Evolutionary conservation across 2,797 vertebrate species (phyloP).

Genomic region (Aphelocoma californica): DNA sequence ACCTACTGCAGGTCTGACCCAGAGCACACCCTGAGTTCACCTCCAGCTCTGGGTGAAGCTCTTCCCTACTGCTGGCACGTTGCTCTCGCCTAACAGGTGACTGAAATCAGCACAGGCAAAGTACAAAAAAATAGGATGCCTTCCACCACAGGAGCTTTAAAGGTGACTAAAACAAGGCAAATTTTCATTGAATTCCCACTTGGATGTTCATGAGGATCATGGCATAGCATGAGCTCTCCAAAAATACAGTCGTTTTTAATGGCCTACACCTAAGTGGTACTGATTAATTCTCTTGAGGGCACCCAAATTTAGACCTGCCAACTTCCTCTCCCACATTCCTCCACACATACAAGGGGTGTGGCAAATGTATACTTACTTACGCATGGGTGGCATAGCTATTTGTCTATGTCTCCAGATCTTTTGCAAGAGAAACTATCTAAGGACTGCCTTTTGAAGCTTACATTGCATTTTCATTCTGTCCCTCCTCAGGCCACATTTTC

Average conservation of each 20-base stretch:
- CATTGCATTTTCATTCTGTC: background rate
- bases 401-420: background rate
- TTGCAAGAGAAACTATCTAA: background rate
- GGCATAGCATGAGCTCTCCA: background rate
- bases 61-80: background rate
- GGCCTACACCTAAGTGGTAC: background rate
- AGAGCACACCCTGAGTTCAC: background rate
- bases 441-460: background rate
- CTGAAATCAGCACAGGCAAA: background rate
- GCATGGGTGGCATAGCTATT: background rate
- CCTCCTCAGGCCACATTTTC: background rate
- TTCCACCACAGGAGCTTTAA: background rate
- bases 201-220: background rate
- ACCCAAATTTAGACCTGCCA: background rate
- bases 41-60: fast-evolving
- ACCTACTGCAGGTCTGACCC: background rate
- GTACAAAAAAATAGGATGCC: background rate
- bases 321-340: background rate
- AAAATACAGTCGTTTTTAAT: background rate
- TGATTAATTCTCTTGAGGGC: background rate
- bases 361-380: background rate
- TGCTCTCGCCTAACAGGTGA: background rate
- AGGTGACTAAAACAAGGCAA: background rate
- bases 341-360: background rate
- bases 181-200: background rate